Evolutionary conservation across 2,888 invertebrate species (phyloP).

Genomic region (Eumerus sabulonum): DNA sequence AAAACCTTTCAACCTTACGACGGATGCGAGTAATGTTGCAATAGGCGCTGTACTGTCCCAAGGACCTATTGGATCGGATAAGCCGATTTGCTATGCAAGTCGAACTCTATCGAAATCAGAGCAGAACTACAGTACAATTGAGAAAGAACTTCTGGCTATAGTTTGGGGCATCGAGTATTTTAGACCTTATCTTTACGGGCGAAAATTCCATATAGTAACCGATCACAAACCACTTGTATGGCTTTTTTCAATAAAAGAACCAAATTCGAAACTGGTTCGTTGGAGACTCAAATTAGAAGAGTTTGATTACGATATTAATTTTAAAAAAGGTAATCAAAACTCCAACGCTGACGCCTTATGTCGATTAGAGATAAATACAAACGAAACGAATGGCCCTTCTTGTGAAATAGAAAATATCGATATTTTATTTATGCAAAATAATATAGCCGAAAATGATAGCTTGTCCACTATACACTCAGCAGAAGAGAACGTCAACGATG

Average conservation of each 20-base stretch:
- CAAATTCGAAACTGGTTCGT: slow-evolving; percentile 72
- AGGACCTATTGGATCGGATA: slow-evolving; percentile 50
- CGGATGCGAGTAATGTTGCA: slow-evolving; percentile 61
- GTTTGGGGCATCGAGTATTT: slow-evolving; percentile 74
- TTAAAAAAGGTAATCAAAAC: slow-evolving; percentile 56
- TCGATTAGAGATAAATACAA: slow-evolving; percentile 17
- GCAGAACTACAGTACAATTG: slow-evolving; percentile 62
- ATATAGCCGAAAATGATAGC: slow-evolving; percentile 3
- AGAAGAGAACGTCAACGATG: slow-evolving; percentile 35
- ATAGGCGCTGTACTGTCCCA: slow-evolving; percentile 70
- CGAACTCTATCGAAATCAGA: slow-evolving; percentile 69
- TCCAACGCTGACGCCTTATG: slow-evolving; percentile 45
- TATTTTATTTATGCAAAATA: slow-evolving; percentile 2
- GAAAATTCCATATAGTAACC: slow-evolving; percentile 74
- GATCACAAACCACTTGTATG: slow-evolving; percentile 75
- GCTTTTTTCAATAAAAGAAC: slow-evolving; percentile 44
- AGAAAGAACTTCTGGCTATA: slow-evolving; percentile 73
- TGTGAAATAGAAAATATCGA: slow-evolving; percentile 8
- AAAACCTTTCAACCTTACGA: slow-evolving; percentile 49
- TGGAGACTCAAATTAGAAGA: slow-evolving; percentile 74
- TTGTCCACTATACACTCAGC: slow-evolving; percentile 36
- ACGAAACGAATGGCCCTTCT: not conserved
- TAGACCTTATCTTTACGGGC: slow-evolving; percentile 73
- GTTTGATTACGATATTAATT: slow-evolving; percentile 68
- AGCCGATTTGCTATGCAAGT: slow-evolving; percentile 72